Conservation (phyloP, 64 coral and sea anemone species). For the Montipora efflorescens region DNA sequence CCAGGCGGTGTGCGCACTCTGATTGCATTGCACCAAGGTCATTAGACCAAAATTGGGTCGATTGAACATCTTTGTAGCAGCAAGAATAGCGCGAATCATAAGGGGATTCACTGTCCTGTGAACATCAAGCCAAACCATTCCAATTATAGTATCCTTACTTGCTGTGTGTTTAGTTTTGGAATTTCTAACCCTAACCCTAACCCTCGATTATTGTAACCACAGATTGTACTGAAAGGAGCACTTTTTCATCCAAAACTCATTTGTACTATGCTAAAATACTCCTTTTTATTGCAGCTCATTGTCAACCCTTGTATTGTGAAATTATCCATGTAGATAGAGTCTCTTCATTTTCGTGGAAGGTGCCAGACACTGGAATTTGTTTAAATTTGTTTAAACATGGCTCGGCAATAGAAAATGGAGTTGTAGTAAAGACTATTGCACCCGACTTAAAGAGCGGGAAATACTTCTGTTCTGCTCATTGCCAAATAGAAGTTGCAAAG, state of each 20-base stretch:
- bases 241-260: too few relatives aligned
- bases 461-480: neutral
- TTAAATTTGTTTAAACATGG: neutral
- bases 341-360: conserved; percentile 13
- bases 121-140: too few relatives aligned
- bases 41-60: neutral
- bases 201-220: too few relatives aligned
- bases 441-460: neutral
- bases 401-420: neutral
- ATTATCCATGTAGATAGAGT: conserved; percentile 2
- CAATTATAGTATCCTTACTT: too few relatives aligned
- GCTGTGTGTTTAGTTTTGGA: too few relatives aligned
- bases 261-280: too few relatives aligned
- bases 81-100: neutral
- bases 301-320: neutral
- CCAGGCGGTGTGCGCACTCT: conserved; percentile 46
- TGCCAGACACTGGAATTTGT: conserved; percentile 37
- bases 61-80: neutral
- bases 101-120: neutral
- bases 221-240: too few relatives aligned
- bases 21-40: conserved; percentile 34
- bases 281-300: neutral
- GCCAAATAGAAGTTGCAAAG: neutral
- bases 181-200: too few relatives aligned
- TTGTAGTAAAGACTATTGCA: neutral